Evolutionary conservation across 1,140 invertebrate species (phyloP), one percentile per base, ranked within the genome.

Genomic region (Diuraphis noxia): DNA sequence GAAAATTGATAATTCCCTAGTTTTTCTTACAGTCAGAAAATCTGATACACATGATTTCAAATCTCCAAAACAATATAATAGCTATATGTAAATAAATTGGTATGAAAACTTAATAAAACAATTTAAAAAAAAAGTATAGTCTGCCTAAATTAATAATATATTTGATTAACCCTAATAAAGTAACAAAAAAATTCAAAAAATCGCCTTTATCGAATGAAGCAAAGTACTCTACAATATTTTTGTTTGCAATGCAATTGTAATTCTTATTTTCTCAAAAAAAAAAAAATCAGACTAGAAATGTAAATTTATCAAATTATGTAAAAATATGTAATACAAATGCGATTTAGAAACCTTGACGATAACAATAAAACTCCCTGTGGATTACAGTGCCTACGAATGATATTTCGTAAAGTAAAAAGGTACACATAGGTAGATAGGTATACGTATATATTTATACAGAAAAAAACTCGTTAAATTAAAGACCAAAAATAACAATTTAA

Each of bases 251-350:
- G 9, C 25, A 86, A 49, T 52, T 10, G 25, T 52, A 38, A 25
- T 52, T 86, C 34, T 52, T 52, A 52, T 36, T 72, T 72, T 56
- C 25, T 56, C 0, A 36, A 52, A 52, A 30, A 36, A 43, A 84
- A 17, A 84, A 79, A 82, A 41, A 49, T 17, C 43, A 5, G 38
- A 72, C 40, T 43, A 41, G n/a, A 88, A 63, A 88, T 88, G 56
- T 40, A 88, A 88, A 88, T 88, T 88, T 40, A 34, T 34, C 52
- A 36, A 88, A 77, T 88, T 88, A 88, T 88, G 87, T 88, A 88
- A 88, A 88, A 88, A 88, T 77, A 88, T 88, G 19, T 72, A 72
- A 88, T 88, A 88, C 52, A 88, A 88, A 72, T 77, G 52, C 38
- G 30, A 88, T 72, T 72, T 40, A 21, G 25, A 2, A 88, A 88